These are phyloP conservation scores for Lasioglossum albipes DNA, from an alignment of 1,140 invertebrate genomes.

Conservation along the genomic window DNA sequence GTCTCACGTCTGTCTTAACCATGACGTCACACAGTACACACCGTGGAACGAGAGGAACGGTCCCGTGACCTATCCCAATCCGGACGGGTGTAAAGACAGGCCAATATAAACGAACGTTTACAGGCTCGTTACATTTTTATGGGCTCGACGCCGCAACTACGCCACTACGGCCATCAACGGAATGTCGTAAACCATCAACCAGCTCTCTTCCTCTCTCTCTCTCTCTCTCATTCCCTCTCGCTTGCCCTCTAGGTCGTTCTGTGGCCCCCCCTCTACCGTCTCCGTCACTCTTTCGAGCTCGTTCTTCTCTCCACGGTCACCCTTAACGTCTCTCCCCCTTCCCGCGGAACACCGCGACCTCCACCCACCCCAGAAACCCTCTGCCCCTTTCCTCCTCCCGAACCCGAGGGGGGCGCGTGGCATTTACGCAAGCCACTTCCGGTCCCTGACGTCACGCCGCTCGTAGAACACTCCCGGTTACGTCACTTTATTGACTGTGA, in stretches of 20 bases:
- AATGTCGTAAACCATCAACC: constrained; percentile 79
- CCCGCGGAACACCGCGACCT: constrained; percentile 9
- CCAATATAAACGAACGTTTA: constrained; percentile 81
- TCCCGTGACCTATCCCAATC: constrained; percentile 76
- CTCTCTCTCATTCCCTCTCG: constrained; percentile 25
- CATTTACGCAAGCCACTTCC: constrained; percentile 74
- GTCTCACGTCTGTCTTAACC: constrained; percentile 57
- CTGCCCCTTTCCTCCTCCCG: constrained; percentile 21
- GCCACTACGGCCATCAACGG: constrained; percentile 76
- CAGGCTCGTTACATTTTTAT: constrained; percentile 81
- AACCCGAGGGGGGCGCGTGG: constrained; percentile 64
- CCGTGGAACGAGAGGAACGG: constrained; percentile 48
- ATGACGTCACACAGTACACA: constrained; percentile 69
- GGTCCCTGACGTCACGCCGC: constrained; percentile 70
- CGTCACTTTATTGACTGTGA: constrained; percentile 80
- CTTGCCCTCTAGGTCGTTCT: constrained; percentile 12
- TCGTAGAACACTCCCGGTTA: constrained; percentile 73
- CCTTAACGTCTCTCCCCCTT: constrained; percentile 42
- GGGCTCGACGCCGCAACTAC: constrained; percentile 77
- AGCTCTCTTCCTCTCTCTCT: constrained; percentile 46
- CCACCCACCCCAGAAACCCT: constrained; percentile 36
- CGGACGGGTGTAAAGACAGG: constrained; percentile 75
- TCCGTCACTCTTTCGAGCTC: background rate
- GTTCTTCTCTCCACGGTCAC: constrained; percentile 45
- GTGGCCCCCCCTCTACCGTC: background rate